A percentile compares a stretch with the other conserved stretches of the same genome.
Conservation (phyloP, 2,888 invertebrate species). For the Lepidocyrtinus sp. region DNA sequence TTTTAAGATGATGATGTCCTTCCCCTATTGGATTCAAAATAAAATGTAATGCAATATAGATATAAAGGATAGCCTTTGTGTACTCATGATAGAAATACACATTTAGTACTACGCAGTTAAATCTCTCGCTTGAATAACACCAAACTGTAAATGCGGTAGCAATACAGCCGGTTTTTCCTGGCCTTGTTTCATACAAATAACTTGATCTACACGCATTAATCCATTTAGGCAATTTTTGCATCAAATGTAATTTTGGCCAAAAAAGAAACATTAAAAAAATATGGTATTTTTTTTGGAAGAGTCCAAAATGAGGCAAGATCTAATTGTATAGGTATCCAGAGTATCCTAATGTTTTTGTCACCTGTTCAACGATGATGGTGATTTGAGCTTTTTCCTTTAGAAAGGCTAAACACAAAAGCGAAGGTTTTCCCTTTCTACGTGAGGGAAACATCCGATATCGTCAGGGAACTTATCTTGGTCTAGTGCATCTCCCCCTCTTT, state of each 20-base stretch:
- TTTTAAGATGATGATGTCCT: background rate
- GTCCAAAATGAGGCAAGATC: too few species aligned
- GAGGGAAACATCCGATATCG: background rate
- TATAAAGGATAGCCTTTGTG: too few species aligned
- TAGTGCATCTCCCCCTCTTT: conserved; percentile 12
- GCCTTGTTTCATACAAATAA: background rate
- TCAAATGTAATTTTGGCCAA: background rate
- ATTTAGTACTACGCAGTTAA: conserved; percentile 35
- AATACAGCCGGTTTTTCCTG: conserved; percentile 31
- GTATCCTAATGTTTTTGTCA: conserved; percentile 17
- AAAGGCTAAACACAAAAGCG: background rate
- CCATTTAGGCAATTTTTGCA: background rate
- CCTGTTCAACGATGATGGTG: conserved; percentile 29
- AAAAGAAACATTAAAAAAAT: conserved; percentile 3
- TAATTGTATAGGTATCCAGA: background rate
- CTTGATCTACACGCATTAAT: background rate
- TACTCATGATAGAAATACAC: conserved; percentile 21
- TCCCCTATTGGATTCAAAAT: background rate
- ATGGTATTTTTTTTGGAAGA: conserved; percentile 25
- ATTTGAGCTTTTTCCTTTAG: background rate
- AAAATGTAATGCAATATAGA: too few species aligned
- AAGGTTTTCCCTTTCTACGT: conserved; percentile 8
- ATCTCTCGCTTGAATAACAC: background rate
- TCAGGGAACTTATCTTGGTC: background rate
- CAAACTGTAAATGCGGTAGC: background rate